phyloP scores from a whole-genome alignment of 2,797 vertebrate genomes.

The Masticophis lateralis region DNA sequence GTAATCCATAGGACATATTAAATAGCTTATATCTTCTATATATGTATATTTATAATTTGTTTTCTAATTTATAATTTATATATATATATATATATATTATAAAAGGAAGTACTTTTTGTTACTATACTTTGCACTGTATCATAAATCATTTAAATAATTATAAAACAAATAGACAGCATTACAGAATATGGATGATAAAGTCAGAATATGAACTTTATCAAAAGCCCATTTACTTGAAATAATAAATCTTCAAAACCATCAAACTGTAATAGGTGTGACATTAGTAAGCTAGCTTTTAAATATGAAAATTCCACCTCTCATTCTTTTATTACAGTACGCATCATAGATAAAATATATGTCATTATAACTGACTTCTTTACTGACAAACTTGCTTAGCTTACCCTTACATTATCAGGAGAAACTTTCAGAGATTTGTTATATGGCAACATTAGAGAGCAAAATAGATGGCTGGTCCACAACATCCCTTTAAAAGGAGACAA shows the following conservation, averaged over 20 bases:
- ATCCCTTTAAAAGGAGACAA: constrained; percentile 29
- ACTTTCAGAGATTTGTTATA: background rate
- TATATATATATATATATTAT: background rate
- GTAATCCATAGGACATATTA: background rate
- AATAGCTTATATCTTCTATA: background rate
- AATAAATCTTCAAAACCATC: background rate
- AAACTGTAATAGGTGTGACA: background rate
- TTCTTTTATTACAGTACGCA: constrained; percentile 22
- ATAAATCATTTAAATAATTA: background rate
- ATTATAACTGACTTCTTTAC: background rate
- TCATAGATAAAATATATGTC: constrained; percentile 11
- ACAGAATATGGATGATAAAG: too few species aligned
- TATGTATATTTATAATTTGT: background rate
- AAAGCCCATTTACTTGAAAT: background rate
- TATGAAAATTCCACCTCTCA: constrained; percentile 1
- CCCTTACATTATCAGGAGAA: constrained; percentile 9
- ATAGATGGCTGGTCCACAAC: background rate
- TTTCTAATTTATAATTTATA: too few species aligned
- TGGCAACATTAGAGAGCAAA: background rate
- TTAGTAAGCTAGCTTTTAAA: background rate
- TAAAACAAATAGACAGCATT: constrained; percentile 7
- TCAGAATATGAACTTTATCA: background rate
- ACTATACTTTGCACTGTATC: background rate
- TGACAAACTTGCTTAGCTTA: background rate
- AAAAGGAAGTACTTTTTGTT: background rate